A percentile compares a stretch with the other conserved stretches of the same genome.
Evolutionary conservation across 1,140 invertebrate genomes (phyloP).

Genomic region (Maniola jurtina): DNA sequence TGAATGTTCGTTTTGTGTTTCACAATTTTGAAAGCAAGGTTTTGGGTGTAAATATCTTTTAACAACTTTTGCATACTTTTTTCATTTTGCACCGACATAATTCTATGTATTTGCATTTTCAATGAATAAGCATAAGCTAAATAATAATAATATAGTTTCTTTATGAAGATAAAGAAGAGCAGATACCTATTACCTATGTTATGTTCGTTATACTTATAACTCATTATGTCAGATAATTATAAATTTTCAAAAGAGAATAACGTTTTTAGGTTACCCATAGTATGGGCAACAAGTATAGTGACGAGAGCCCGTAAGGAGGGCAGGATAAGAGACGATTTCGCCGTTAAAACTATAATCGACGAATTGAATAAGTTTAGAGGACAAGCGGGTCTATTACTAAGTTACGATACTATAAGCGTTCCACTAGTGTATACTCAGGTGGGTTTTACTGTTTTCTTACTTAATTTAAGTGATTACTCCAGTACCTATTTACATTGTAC

Average conservation of each 20-base stretch:
- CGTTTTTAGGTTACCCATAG: conserved; percentile 87
- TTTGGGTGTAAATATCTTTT: too few species aligned
- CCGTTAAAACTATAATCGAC: conserved; percentile 94
- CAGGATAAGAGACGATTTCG: conserved; percentile 94
- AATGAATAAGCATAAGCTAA: too few species aligned
- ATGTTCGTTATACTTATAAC: too few species aligned
- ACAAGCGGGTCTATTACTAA: conserved; percentile 88
- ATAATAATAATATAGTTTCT: too few species aligned
- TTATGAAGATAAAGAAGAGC: too few species aligned
- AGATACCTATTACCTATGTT: too few species aligned
- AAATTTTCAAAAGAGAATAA: not conserved
- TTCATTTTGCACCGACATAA: too few species aligned
- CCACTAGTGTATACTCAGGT: conserved; percentile 96
- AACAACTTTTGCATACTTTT: too few species aligned
- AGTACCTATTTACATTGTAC: not conserved
- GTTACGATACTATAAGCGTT: conserved; percentile 95
- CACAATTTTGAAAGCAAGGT: too few species aligned
- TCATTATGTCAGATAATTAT: too few species aligned
- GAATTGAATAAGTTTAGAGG: conserved; percentile 93
- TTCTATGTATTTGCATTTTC: too few species aligned
- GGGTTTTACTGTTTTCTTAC: not conserved
- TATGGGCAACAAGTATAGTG: conserved; percentile 95
- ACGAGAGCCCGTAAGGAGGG: conserved; percentile 93
- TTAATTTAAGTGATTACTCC: not conserved
- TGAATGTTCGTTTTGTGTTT: too few species aligned